These are phyloP conservation scores for Tangara arthus DNA, from an alignment of 2,797 vertebrate genomes.

Conservation along the genomic window DNA sequence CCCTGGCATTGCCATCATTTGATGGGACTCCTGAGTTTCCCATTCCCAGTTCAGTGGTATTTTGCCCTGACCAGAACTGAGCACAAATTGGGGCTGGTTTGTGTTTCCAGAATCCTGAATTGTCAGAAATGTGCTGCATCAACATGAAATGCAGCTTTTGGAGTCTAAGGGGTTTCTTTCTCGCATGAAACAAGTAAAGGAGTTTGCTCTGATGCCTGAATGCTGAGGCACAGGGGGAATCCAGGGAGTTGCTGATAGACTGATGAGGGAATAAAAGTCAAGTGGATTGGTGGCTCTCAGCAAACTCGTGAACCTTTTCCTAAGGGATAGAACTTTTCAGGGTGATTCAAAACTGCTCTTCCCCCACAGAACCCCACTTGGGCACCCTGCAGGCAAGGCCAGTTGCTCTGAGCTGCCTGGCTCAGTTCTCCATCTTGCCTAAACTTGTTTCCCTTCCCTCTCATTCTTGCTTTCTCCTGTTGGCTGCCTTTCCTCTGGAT, in stretches of 20 bases:
- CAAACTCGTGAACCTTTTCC: not conserved
- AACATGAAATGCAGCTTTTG: accelerated
- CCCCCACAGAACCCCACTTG: not conserved
- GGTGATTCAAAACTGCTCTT: not conserved
- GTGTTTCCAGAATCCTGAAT: accelerated
- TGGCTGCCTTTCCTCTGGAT: not conserved
- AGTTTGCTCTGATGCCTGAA: not conserved
- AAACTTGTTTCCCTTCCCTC: not conserved
- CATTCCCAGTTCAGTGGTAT: accelerated
- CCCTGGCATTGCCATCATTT: accelerated
- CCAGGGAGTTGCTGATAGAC: not conserved
- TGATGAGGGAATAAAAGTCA: accelerated
- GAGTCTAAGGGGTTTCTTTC: not conserved
- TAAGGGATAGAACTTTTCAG: not conserved
- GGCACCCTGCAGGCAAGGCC: not conserved
- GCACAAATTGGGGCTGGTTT: not conserved
- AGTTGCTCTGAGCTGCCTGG: not conserved
- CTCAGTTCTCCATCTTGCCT: not conserved
- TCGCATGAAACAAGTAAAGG: accelerated
- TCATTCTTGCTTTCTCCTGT: not conserved
- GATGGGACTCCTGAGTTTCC: accelerated
- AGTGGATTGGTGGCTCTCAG: not conserved
- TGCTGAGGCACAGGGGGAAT: not conserved
- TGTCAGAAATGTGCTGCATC: accelerated
- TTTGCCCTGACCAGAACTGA: not conserved